phyloP scores from a whole-genome alignment of 2,888 invertebrate species.

The Eutolmus rufibarbis region DNA sequence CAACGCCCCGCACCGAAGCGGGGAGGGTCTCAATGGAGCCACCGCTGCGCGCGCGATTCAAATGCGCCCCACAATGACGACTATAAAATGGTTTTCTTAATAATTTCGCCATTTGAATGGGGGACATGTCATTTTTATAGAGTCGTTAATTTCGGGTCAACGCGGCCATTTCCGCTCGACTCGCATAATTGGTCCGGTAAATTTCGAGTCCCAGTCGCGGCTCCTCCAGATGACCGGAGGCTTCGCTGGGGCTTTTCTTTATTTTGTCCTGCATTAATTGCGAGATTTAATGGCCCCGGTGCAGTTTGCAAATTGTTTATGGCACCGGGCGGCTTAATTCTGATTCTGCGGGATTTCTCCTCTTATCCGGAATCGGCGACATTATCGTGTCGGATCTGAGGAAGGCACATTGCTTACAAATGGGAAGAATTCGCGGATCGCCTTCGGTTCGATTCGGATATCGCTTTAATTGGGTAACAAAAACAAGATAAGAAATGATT shows the following conservation, averaged over 20 bases:
- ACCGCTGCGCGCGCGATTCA: neutral
- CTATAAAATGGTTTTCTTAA: conserved; percentile 27
- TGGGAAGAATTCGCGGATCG: neutral
- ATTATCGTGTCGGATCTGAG: neutral
- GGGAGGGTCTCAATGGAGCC: neutral
- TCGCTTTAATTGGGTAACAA: conserved; percentile 29
- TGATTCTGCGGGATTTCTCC: neutral
- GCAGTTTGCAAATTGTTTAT: conserved; percentile 37
- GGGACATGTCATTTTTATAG: conserved; percentile 31
- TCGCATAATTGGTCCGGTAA: conserved; percentile 16
- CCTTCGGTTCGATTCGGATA: conserved; percentile 1
- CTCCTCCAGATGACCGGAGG: neutral
- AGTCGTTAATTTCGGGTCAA: conserved; percentile 9
- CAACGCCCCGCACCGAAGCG: neutral
- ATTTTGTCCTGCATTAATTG: conserved; percentile 16
- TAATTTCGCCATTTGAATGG: conserved; percentile 33
- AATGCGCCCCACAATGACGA: conserved; percentile 5
- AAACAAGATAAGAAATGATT: conserved; percentile 36
- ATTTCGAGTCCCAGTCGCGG: neutral
- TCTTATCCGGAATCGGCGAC: neutral
- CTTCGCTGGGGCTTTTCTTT: neutral
- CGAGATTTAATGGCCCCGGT: neutral
- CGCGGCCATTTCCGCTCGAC: neutral
- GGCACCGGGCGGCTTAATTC: neutral
- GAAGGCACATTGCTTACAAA: neutral